Percentiles rank a stretch among this genome's conserved stretches.
These are phyloP conservation scores for Eurystomus glaucurus DNA, from an alignment of 2,797 vertebrate genomes.

Conservation along the genomic window DNA sequence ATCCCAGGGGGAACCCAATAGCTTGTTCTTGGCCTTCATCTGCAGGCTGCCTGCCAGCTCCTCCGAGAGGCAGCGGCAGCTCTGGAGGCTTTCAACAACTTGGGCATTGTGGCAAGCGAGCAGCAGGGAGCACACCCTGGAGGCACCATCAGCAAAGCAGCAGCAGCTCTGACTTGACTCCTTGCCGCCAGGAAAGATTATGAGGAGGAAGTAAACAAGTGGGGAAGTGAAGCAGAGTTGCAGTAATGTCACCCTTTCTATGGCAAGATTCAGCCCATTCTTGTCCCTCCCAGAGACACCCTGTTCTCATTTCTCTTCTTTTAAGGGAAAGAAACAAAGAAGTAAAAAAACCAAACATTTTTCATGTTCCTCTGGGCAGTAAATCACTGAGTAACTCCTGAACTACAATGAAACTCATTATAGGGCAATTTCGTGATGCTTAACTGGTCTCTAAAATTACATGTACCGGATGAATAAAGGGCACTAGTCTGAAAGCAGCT, in stretches of 20 bases:
- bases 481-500: neutral
- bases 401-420: slow-evolving; percentile 24
- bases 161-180: neutral
- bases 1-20: neutral
- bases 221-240: neutral
- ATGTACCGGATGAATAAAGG: neutral
- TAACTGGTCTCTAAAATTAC: slow-evolving; percentile 5
- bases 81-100: neutral
- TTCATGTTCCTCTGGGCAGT: neutral
- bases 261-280: neutral
- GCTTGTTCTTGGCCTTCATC: neutral
- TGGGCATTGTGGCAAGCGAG: neutral
- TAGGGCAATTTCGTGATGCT: neutral
- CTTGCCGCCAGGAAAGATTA: neutral
- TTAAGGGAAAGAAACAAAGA: neutral
- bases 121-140: neutral
- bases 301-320: neutral
- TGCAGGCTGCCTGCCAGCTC: neutral
- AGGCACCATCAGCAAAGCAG: neutral
- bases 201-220: neutral
- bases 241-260: neutral
- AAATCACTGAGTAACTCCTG: neutral
- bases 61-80: neutral
- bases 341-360: neutral
- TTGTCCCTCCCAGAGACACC: neutral